Percentiles rank a stretch among this genome's conserved stretches.
phyloP scores from a whole-genome alignment of 1,140 invertebrate species.

The Andricus grossulariae region DNA sequence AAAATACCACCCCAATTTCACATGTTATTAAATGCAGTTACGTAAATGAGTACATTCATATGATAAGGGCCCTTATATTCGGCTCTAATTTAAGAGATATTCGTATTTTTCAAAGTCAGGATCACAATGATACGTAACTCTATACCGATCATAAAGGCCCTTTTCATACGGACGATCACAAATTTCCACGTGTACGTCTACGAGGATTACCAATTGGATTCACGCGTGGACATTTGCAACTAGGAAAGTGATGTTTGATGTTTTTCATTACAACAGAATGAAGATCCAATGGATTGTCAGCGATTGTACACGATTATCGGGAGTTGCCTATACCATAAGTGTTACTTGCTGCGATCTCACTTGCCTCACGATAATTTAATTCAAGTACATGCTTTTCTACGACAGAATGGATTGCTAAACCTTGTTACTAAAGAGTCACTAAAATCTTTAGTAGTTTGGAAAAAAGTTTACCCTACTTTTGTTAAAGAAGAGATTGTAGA shows the following conservation, averaged over 20 bases:
- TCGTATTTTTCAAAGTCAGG: too few species aligned
- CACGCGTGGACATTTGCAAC: not conserved
- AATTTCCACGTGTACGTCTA: too few species aligned
- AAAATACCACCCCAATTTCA: too few species aligned
- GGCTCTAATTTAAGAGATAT: too few species aligned
- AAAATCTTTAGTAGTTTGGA: slow-evolving; percentile 85
- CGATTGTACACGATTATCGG: slow-evolving; percentile 86
- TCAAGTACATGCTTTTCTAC: slow-evolving; percentile 83
- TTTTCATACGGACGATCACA: too few species aligned
- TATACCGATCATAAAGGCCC: too few species aligned
- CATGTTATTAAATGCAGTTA: too few species aligned
- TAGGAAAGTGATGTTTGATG: slow-evolving; percentile 23
- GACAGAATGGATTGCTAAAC: slow-evolving; percentile 82
- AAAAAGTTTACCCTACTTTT: slow-evolving; percentile 80
- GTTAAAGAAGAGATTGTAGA: slow-evolving; percentile 66
- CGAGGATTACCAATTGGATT: too few species aligned
- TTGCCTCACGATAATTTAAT: slow-evolving; percentile 82
- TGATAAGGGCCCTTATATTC: too few species aligned
- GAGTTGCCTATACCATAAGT: slow-evolving; percentile 83
- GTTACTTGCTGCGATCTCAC: slow-evolving; percentile 84
- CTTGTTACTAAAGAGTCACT: slow-evolving; percentile 80
- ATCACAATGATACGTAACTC: too few species aligned
- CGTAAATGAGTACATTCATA: too few species aligned
- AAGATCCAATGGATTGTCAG: slow-evolving; percentile 86
- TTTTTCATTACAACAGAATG: slow-evolving; percentile 77